Percentiles rank a stretch among this genome's conserved stretches.
Evolutionary conservation across 1,140 invertebrate genomes (phyloP).

Genomic region (Eubasilissa regina): DNA sequence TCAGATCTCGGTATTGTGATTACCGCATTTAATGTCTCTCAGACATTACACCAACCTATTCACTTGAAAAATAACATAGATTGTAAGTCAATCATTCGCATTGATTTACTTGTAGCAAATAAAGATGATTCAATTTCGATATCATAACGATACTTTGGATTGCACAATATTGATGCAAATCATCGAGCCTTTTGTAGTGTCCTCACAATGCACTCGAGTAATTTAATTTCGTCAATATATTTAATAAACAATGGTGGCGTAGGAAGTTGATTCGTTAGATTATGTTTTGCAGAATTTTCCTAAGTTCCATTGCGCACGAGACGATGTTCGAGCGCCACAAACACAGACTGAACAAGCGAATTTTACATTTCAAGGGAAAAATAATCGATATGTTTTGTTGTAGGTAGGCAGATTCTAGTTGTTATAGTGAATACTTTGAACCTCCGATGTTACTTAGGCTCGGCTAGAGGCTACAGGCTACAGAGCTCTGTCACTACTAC

Average conservation of each 20-base stretch:
- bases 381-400: conserved; percentile 30
- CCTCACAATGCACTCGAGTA: too few relatives aligned
- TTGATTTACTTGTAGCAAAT: conserved; percentile 8
- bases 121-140: background rate
- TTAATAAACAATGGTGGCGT: too few relatives aligned
- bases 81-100: background rate
- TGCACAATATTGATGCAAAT: too few relatives aligned
- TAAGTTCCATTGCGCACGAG: conserved; percentile 24
- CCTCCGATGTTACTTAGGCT: too few relatives aligned
- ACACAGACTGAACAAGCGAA: conserved; percentile 4
- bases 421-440: background rate
- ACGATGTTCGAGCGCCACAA: background rate
- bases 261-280: too few relatives aligned
- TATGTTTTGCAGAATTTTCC: background rate
- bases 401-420: conserved; percentile 16
- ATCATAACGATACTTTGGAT: too few relatives aligned
- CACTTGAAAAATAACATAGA: conserved; percentile 1
- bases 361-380: conserved; percentile 30
- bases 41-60: background rate
- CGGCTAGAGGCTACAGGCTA: too few relatives aligned
- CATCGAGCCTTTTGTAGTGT: too few relatives aligned
- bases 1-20: too few relatives aligned
- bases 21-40: too few relatives aligned
- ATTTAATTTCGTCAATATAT: too few relatives aligned
- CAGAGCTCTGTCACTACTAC: too few relatives aligned